Percentiles rank a stretch among this genome's conserved stretches.
These are phyloP conservation scores for Lapara coniferarum DNA, from an alignment of 2,888 invertebrate genomes.

Conservation along the genomic window DNA sequence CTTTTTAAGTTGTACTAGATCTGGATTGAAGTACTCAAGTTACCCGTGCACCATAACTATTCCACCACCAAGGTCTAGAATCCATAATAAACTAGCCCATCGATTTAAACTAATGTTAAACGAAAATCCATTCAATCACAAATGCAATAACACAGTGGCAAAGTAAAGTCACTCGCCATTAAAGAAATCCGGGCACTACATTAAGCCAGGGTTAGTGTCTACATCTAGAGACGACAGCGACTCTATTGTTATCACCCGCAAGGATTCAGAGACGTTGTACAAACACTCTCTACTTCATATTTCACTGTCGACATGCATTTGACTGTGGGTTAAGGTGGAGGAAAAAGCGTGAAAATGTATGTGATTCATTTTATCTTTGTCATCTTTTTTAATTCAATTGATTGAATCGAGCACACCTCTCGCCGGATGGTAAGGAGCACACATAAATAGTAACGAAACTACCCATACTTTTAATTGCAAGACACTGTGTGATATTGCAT, in stretches of 20 bases:
- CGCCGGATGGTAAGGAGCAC: too few species aligned
- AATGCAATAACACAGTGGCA: neutral
- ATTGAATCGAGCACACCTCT: too few species aligned
- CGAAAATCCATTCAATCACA: neutral
- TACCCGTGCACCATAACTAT: too few species aligned
- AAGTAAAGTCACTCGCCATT: neutral
- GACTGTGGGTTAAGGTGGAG: neutral
- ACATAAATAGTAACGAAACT: too few species aligned
- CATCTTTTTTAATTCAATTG: too few species aligned
- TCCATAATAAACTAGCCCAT: too few species aligned
- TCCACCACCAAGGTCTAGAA: too few species aligned
- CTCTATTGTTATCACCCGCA: conserved; percentile 25
- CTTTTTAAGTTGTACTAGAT: too few species aligned
- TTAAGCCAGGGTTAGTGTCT: conserved; percentile 11
- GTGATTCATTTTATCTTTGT: neutral
- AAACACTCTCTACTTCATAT: conserved; percentile 27
- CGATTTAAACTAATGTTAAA: neutral
- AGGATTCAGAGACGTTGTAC: conserved; percentile 23
- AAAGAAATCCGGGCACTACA: conserved; percentile 12
- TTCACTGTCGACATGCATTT: conserved; percentile 25
- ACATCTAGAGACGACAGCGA: conserved; percentile 17
- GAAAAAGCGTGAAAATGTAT: conserved; percentile 17
- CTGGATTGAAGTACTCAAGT: too few species aligned
- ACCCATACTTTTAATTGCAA: too few species aligned
- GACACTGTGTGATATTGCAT: too few species aligned